Evolutionary conservation across 2,797 vertebrate species (phyloP), one percentile per base, ranked within the genome.

Genomic region (Sebastes baramenuke): DNA sequence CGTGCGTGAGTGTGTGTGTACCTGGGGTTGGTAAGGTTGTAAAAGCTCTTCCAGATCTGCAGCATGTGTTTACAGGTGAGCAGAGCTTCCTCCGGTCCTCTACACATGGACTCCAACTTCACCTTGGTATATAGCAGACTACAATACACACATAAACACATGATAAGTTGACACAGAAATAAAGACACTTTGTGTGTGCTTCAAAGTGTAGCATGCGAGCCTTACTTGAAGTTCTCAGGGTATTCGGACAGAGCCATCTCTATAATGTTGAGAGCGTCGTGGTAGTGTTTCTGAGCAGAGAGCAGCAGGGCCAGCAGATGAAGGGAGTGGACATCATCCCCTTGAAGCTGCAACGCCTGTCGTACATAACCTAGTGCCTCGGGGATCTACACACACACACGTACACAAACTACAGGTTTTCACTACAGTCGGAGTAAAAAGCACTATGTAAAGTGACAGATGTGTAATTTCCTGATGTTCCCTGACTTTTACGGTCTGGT

Each of bases 11-110:
- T 69, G 67, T 66, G 56, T 61, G 32, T 85, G 84, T 94, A 99
- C 98, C 98, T 99, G 91, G 98, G 98, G 77, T 99, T 99, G 85
- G 98, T 98, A 4, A 99, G 97, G 93, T 99, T 99, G 93, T 99
- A 99, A 89, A 98, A 99, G 89, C 98, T 99, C 89, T 99, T 99
- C 98, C 98, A 99, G 92, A 99, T 99, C 84, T 99, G 98, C 79
- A 99, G 93, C 98, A 99, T 99, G 91, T 98, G 98, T 94, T 99
- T 99, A 84, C 98, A 99, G 30, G 97, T 98, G 77, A 99, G 97
- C 49, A 99, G 96, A 2, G 98, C 97, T 83, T 99, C 98, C 70
- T 99, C 98, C 0, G 98, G 98, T 34, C 98, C 98, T 85, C 97
- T 94, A 83, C 98, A 99, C 76, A 99, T 93, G 0, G 97, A 97